Conservation (phyloP, 2,113 vertebrate species). For the Echinops telfairi region DNA sequence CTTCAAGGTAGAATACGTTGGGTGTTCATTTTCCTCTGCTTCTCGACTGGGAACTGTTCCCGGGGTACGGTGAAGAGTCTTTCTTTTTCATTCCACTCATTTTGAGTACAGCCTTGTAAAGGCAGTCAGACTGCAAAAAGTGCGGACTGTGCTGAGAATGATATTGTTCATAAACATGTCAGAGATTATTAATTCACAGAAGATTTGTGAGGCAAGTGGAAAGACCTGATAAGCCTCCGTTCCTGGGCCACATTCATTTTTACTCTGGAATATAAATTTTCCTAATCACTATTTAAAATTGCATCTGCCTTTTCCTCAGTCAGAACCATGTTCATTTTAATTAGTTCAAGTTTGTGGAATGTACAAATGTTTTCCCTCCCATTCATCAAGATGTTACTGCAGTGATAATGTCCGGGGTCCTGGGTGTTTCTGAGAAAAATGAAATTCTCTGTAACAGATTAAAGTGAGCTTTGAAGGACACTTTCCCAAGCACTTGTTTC, state of each 20-base stretch:
- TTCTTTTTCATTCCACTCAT: conserved; percentile 61
- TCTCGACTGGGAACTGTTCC: conserved; percentile 27
- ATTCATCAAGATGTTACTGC: conserved; percentile 64
- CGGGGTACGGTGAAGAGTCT: conserved; percentile 9
- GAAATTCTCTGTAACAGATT: neutral
- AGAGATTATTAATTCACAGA: conserved; percentile 81
- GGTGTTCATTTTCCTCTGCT: conserved; percentile 35
- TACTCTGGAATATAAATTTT: conserved; percentile 78
- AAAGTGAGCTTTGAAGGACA: neutral
- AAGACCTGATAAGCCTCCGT: conserved; percentile 83
- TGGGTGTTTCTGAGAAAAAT: neutral
- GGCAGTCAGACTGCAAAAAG: conserved; percentile 62
- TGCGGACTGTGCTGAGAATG: conserved; percentile 56
- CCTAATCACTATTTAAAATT: conserved; percentile 83
- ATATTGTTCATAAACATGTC: conserved; percentile 81
- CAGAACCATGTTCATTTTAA: conserved; percentile 77
- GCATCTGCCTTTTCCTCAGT: conserved; percentile 66
- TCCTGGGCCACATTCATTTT: conserved; percentile 76
- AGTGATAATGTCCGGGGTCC: conserved; percentile 32
- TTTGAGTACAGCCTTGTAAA: conserved; percentile 64
- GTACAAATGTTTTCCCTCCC: conserved; percentile 65
- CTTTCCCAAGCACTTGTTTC: neutral
- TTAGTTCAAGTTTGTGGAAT: conserved; percentile 72
- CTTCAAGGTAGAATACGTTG: conserved; percentile 56
- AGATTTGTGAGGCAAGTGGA: conserved; percentile 78